Conservation (phyloP, 1,140 invertebrate species). For the Latrodectus geometricus region DNA sequence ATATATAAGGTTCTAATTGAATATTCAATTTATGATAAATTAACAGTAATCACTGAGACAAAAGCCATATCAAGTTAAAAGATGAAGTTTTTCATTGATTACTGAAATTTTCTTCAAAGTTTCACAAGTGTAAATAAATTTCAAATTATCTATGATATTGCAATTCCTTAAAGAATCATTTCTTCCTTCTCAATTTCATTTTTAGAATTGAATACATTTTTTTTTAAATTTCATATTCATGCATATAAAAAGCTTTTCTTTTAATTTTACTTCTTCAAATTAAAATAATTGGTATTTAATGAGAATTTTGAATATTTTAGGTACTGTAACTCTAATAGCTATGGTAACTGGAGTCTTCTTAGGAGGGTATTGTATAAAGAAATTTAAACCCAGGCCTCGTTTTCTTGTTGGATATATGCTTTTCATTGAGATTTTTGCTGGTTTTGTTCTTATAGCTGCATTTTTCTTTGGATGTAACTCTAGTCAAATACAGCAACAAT, state of each 20-base stretch:
- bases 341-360: slow-evolving; percentile 78
- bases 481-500: background rate
- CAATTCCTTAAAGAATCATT: background rate
- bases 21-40: too few relatives aligned
- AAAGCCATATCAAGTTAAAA: too few relatives aligned
- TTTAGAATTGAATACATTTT: too few relatives aligned
- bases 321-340: slow-evolving; percentile 76
- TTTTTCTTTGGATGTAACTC: slow-evolving; percentile 77
- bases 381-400: slow-evolving; percentile 77
- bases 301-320: slow-evolving; percentile 38
- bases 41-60: too few relatives aligned
- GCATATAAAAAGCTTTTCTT: background rate
- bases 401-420: slow-evolving; percentile 81
- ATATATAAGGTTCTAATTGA: too few relatives aligned
- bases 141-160: too few relatives aligned
- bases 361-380: slow-evolving; percentile 79
- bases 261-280: too few relatives aligned
- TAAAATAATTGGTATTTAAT: background rate
- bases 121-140: too few relatives aligned
- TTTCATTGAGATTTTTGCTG: slow-evolving; percentile 76
- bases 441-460: slow-evolving; percentile 76
- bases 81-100: too few relatives aligned
- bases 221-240: background rate
- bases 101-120: too few relatives aligned
- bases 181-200: background rate